These are phyloP conservation scores for Sapayoa aenigma DNA, from an alignment of 2,113 vertebrate genomes.

Conservation along the genomic window DNA sequence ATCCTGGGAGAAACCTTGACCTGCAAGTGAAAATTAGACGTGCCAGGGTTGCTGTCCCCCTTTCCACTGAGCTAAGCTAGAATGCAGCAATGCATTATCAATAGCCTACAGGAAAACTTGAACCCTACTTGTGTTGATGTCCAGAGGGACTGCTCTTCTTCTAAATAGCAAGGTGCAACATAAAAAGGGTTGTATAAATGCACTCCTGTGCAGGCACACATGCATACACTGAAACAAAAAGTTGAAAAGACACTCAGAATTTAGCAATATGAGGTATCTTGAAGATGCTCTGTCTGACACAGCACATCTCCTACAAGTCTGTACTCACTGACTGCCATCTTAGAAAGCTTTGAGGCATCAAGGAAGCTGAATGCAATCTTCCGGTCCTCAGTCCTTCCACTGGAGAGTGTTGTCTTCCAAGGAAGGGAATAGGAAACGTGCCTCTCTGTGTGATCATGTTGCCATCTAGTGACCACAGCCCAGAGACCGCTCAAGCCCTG, in stretches of 20 bases:
- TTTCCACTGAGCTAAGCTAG: not conserved
- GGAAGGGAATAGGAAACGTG: not conserved
- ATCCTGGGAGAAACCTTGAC: not conserved
- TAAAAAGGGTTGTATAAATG: not conserved
- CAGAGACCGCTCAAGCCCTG: not conserved
- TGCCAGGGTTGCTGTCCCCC: not conserved
- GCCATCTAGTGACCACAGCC: slow-evolving; percentile 55
- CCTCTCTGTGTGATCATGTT: slow-evolving; percentile 38
- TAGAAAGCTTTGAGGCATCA: not conserved
- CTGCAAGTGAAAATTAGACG: not conserved
- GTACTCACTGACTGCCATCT: not conserved
- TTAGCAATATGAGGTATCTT: not conserved
- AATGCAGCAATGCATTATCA: rapidly evolving
- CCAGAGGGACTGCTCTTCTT: not conserved
- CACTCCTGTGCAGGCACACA: not conserved
- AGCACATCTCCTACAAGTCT: not conserved
- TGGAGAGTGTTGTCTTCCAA: not conserved
- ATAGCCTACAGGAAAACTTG: not conserved
- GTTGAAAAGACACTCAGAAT: not conserved
- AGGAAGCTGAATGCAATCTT: not conserved
- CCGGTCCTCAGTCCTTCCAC: not conserved
- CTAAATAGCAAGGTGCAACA: not conserved
- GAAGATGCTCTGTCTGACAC: not conserved
- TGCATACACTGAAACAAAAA: not conserved
- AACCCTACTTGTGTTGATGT: not conserved